Conservation (phyloP, 2,888 invertebrate genomes). For the Meteorus cinctellus region DNA sequence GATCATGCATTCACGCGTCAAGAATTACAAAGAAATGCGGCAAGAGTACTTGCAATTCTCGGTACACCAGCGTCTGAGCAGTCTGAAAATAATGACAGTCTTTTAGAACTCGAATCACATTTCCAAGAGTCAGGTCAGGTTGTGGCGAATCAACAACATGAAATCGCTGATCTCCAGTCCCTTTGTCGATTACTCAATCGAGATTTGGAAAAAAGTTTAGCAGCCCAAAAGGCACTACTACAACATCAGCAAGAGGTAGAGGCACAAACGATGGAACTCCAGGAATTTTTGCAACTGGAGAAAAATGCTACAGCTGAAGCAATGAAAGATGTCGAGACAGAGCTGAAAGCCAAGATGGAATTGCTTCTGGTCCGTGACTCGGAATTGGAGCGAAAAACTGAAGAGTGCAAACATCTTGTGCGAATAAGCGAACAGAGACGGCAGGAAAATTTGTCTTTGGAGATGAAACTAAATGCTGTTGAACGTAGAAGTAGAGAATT, state of each 20-base stretch:
- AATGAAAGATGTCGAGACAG: constrained; percentile 84
- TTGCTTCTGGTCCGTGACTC: constrained; percentile 74
- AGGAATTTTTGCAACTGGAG: constrained; percentile 91
- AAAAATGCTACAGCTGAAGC: constrained; percentile 87
- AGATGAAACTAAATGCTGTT: constrained; percentile 79
- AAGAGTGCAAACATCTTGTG: constrained; percentile 86
- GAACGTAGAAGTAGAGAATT: constrained; percentile 80
- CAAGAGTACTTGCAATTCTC: constrained; percentile 79
- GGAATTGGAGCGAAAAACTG: constrained; percentile 79
- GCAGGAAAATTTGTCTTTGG: constrained; percentile 81
- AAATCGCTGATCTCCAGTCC: constrained; percentile 82
- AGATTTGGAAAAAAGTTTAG: constrained; percentile 81
- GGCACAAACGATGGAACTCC: constrained; percentile 86
- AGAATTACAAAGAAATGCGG: constrained; percentile 84
- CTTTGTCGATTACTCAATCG: constrained; percentile 82
- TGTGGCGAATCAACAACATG: constrained; percentile 83
- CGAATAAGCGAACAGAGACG: constrained; percentile 87
- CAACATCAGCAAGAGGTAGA: constrained; percentile 87
- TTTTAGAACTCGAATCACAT: constrained; percentile 84
- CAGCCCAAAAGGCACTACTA: constrained; percentile 80
- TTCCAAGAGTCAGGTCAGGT: constrained; percentile 84
- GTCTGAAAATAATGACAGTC: constrained; percentile 80
- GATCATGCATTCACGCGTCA: constrained; percentile 84
- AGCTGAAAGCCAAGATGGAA: constrained; percentile 73
- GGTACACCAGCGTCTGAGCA: constrained; percentile 71